phyloP scores from a whole-genome alignment of 2,888 invertebrate genomes.

The Dasysyrphus tricinctus region DNA sequence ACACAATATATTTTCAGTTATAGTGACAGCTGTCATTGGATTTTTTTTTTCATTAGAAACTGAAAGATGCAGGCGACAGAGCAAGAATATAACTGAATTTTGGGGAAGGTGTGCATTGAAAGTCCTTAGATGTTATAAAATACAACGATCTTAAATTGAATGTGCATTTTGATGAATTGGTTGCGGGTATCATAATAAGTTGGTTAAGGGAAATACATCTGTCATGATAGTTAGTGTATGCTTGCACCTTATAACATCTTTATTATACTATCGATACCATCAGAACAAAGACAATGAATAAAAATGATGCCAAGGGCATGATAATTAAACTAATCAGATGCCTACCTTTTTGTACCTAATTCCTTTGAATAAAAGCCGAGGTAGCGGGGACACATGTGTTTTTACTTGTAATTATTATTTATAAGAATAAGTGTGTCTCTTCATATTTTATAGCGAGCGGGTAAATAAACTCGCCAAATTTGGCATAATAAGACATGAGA shows the following conservation, averaged over 20 bases:
- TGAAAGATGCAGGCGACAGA: conserved; percentile 8
- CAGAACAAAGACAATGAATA: neutral
- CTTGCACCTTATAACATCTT: neutral
- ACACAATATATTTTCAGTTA: neutral
- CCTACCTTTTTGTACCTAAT: neutral
- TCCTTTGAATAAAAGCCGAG: neutral
- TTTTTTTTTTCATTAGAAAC: neutral
- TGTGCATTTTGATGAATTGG: conserved; percentile 12
- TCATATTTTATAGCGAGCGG: no score
- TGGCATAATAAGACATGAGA: neutral
- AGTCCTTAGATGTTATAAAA: conserved; percentile 6
- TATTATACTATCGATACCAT: neutral
- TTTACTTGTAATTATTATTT: neutral
- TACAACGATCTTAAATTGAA: neutral
- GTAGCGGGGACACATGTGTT: neutral
- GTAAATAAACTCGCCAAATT: no score
- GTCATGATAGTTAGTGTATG: neutral
- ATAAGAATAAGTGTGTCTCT: no score
- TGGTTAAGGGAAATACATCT: conserved; percentile 5
- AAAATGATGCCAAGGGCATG: neutral
- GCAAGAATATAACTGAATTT: neutral
- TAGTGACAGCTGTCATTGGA: conserved; percentile 38
- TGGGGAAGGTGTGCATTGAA: conserved; percentile 14
- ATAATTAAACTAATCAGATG: neutral
- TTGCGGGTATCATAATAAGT: conserved; percentile 4